These are phyloP conservation scores for Struthio camelus DNA, from an alignment of 2,113 vertebrate genomes.

Conservation along the genomic window DNA sequence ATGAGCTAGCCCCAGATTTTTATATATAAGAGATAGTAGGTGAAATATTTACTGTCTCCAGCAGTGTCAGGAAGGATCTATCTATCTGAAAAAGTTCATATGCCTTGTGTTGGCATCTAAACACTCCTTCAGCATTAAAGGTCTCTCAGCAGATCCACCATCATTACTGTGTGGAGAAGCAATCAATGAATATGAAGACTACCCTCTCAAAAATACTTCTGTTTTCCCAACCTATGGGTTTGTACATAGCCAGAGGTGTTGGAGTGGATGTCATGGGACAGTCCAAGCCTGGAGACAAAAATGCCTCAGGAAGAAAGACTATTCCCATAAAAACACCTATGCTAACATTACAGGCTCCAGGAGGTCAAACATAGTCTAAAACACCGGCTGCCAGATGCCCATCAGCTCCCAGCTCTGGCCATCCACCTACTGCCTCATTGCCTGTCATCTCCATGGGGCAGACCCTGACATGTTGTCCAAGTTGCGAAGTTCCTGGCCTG, in stretches of 20 bases:
- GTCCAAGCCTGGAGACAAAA: too few species aligned
- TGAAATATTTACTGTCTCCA: conserved; percentile 7
- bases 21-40: background rate
- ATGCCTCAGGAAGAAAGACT: background rate
- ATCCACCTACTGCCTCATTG: too few species aligned
- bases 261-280: background rate
- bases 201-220: background rate
- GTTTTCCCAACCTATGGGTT: background rate
- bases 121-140: background rate
- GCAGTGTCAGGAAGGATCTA: background rate
- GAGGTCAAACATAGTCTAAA: too few species aligned
- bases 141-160: background rate
- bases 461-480: background rate
- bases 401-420: too few species aligned
- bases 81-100: background rate
- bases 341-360: background rate
- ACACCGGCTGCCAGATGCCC: background rate
- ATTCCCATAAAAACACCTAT: background rate
- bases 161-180: background rate
- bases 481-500: background rate
- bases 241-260: background rate
- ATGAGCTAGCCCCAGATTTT: background rate
- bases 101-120: background rate
- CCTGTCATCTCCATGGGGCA: background rate
- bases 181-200: background rate